A percentile compares a stretch with the other conserved stretches of the same genome.
Conservation (phyloP, 2,797 vertebrate genomes). For the Peromyscus eremicus region DNA sequence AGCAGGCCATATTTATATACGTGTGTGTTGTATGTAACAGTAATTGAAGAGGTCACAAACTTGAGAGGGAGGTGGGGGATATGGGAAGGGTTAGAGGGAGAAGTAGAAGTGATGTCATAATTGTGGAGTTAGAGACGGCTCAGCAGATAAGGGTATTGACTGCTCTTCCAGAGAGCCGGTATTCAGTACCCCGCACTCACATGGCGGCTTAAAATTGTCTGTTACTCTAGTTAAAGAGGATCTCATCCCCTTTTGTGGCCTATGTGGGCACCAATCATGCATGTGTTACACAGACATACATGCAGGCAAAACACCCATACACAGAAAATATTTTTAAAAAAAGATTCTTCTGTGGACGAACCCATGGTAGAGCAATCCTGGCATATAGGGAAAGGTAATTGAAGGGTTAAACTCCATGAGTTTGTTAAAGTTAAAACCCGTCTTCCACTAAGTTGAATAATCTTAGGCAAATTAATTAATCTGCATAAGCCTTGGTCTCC, state of each 20-base stretch:
- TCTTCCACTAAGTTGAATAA: neutral
- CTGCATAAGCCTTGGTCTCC: neutral
- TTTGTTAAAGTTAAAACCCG: slow-evolving; percentile 18
- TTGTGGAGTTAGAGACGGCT: neutral
- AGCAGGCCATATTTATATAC: neutral
- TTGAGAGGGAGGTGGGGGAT: neutral
- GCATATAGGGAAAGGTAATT: too few relatives aligned
- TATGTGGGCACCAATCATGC: neutral
- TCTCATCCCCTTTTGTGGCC: neutral
- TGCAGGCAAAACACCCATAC: neutral
- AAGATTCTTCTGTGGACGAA: neutral
- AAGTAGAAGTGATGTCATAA: neutral
- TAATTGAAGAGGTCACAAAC: neutral
- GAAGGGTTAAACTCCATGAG: neutral
- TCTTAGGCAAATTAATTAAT: neutral
- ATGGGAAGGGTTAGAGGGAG: neutral
- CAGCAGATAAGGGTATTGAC: neutral
- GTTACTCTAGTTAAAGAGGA: neutral
- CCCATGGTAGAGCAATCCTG: neutral
- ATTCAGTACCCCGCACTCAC: too few relatives aligned
- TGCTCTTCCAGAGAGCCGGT: neutral
- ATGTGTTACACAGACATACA: too few relatives aligned
- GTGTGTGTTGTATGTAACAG: neutral
- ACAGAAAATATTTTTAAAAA: neutral
- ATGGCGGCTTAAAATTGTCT: too few relatives aligned